These are phyloP conservation scores for Micropoecilia bifurca DNA, from an alignment of 2,797 vertebrate species.

Conservation along the genomic window DNA sequence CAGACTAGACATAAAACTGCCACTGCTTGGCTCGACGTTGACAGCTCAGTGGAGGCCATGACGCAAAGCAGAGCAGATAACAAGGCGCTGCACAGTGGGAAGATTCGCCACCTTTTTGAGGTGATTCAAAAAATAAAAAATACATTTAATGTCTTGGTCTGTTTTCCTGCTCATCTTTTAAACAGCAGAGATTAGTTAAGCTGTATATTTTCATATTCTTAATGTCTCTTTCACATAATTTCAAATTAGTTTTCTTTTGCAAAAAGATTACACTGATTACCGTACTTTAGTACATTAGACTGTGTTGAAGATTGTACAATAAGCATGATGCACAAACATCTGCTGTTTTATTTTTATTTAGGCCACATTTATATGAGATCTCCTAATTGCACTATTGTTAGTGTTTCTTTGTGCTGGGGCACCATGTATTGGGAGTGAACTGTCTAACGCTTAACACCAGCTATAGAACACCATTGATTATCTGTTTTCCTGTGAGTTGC, in stretches of 20 bases:
- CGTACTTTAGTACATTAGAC: background rate
- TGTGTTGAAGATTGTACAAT: background rate
- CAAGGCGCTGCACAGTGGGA: background rate
- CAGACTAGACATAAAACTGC: background rate
- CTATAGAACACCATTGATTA: background rate
- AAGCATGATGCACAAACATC: background rate
- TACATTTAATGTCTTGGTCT: background rate
- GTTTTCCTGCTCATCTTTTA: background rate
- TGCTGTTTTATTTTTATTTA: background rate
- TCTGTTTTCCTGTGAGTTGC: conserved; percentile 23
- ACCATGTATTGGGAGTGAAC: background rate
- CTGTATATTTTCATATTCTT: background rate
- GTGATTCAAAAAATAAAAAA: background rate
- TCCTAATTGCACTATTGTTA: background rate
- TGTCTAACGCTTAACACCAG: background rate
- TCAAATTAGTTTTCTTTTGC: background rate
- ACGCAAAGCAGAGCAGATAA: background rate
- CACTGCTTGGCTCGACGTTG: background rate
- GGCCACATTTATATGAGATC: background rate
- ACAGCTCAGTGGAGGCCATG: background rate
- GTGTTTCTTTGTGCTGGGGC: background rate
- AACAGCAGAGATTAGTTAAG: background rate
- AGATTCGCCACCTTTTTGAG: background rate
- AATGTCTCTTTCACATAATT: background rate
- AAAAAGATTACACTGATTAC: background rate